phyloP scores from a whole-genome alignment of 2,113 vertebrate species.

The Zapornia atra region DNA sequence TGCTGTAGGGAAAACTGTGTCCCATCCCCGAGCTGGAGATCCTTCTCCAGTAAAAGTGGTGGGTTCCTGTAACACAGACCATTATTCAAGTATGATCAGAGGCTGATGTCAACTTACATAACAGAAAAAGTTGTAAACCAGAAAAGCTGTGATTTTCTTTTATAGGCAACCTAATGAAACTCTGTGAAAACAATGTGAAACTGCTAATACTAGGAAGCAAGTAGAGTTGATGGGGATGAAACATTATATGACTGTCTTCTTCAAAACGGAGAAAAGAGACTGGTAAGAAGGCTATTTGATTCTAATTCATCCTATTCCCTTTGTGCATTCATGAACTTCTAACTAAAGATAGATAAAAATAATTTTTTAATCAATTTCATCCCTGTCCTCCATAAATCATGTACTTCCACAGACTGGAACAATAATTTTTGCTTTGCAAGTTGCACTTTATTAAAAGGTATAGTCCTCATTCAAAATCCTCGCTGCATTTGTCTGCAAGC shows the following conservation, averaged over 20 bases:
- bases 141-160: neutral
- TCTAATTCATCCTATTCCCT: neutral
- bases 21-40: neutral
- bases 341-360: neutral
- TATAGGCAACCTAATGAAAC: neutral
- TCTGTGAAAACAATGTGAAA: neutral
- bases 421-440: neutral
- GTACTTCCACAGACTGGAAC: neutral
- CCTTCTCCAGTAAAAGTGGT: neutral
- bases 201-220: neutral
- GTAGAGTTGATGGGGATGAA: neutral
- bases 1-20: neutral
- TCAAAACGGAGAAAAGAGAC: neutral
- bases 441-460: neutral
- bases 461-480: neutral
- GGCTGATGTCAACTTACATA: neutral
- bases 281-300: neutral
- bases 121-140: neutral
- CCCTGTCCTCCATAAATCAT: neutral
- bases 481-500: neutral
- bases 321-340: neutral
- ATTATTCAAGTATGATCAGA: neutral
- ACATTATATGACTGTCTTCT: neutral
- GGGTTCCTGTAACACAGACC: neutral
- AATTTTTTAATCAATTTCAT: neutral